Conservation (phyloP, 2,113 vertebrate genomes). For the Pelvicachromis taeniatus region DNA sequence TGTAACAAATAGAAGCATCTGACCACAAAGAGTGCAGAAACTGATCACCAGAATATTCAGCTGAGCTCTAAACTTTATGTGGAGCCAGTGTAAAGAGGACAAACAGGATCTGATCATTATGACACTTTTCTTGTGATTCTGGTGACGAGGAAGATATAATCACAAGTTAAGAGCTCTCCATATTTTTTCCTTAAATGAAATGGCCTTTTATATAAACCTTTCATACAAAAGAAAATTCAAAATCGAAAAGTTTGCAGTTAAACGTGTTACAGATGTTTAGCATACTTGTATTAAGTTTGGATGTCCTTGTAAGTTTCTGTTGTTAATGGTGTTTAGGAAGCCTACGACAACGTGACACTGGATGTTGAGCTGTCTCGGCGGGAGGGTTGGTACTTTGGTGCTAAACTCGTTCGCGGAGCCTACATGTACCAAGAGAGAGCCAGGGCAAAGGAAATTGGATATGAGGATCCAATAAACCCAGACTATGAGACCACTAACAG, state of each 20-base stretch:
- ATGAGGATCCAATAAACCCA: conserved; percentile 88
- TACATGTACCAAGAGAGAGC: conserved; percentile 93
- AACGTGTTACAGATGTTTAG: not conserved
- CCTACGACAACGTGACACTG: conserved; percentile 82
- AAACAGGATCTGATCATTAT: not conserved
- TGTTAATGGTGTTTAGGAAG: conserved; percentile 72
- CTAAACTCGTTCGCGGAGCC: conserved; percentile 91
- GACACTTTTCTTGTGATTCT: not conserved
- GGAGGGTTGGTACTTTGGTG: conserved; percentile 88
- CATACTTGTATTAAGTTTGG: not conserved
- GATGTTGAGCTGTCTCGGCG: conserved; percentile 84
- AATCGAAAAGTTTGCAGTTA: not conserved
- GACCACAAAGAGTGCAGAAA: not conserved
- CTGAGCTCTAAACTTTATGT: not conserved
- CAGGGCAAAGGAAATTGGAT: conserved; percentile 81
- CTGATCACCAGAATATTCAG: not conserved
- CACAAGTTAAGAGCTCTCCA: not conserved
- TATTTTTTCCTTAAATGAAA: not conserved
- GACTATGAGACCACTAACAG: conserved; percentile 84
- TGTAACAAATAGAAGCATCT: not conserved
- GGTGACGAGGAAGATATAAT: not conserved
- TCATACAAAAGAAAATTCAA: not conserved
- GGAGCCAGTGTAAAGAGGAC: not conserved
- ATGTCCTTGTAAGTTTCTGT: not conserved
- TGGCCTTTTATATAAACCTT: not conserved